Percentiles rank a stretch among this genome's conserved stretches.
Conservation (phyloP, 35 echinoderm and acorn worm species). For the Apostichopus parvimensis region DNA sequence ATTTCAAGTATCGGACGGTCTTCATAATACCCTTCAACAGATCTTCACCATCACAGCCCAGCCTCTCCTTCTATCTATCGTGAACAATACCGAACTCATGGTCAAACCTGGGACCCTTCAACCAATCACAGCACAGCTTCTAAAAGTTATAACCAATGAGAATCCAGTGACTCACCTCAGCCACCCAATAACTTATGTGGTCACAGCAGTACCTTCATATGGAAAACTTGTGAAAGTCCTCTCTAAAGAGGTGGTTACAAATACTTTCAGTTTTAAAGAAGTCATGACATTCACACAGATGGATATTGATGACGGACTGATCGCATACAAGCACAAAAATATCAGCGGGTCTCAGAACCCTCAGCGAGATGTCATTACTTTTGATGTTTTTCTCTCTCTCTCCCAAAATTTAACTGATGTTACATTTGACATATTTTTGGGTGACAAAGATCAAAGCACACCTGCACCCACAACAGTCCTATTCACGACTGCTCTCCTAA, state of each 20-base stretch:
- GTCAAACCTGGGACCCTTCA: slow-evolving; percentile 51
- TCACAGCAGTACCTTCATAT: slow-evolving; percentile 48
- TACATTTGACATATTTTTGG: slow-evolving; percentile 64
- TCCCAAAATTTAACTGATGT: slow-evolving; percentile 85
- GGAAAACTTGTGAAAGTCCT: slow-evolving; percentile 81
- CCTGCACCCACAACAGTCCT: slow-evolving; percentile 20
- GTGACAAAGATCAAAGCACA: not conserved
- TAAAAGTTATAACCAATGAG: slow-evolving; percentile 80
- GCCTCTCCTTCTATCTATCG: slow-evolving; percentile 60
- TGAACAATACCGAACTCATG: slow-evolving; percentile 57
- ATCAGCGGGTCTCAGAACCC: not conserved
- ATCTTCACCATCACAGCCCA: slow-evolving; percentile 93
- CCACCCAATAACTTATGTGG: slow-evolving; percentile 71
- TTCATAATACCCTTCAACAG: slow-evolving; percentile 72
- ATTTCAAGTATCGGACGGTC: slow-evolving; percentile 83
- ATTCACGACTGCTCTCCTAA: slow-evolving; percentile 12
- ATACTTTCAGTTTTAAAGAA: slow-evolving; percentile 52
- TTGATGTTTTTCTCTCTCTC: slow-evolving; percentile 71
- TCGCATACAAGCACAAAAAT: slow-evolving; percentile 73
- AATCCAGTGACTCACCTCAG: slow-evolving; percentile 61
- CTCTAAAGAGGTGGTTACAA: slow-evolving; percentile 37
- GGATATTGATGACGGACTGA: slow-evolving; percentile 64
- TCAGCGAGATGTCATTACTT: slow-evolving; percentile 64
- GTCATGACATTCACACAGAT: slow-evolving; percentile 75
- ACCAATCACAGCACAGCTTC: slow-evolving; percentile 74